A percentile compares a stretch with the other conserved stretches of the same genome.
Evolutionary conservation across 2,113 vertebrate species (phyloP).

Genomic region (Isurus oxyrinchus): DNA sequence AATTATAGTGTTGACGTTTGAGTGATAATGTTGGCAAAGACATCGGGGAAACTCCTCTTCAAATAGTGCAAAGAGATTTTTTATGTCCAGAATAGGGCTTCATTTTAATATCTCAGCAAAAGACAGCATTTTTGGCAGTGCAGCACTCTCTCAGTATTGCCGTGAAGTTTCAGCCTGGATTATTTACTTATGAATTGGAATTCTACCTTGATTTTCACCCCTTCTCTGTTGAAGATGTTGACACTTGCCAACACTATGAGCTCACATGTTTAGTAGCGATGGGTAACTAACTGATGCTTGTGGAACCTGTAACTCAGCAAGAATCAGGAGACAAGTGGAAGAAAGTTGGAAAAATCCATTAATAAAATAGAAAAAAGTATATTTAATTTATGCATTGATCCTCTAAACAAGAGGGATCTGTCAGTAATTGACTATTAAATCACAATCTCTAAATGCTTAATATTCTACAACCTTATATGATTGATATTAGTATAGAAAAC

Average conservation of each 20-base stretch:
- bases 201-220: not conserved
- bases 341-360: not conserved
- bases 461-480: not conserved
- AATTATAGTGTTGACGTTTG: not conserved
- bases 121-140: not conserved
- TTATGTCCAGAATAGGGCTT: not conserved
- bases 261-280: not conserved
- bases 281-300: not conserved
- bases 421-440: not conserved
- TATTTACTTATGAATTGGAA: not conserved
- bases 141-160: not conserved
- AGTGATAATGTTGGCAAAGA: not conserved
- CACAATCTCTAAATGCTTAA: not conserved
- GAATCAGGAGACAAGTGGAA: not conserved
- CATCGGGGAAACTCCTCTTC: not conserved
- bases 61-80: not conserved
- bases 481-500: not conserved
- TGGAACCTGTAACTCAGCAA: not conserved
- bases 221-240: not conserved
- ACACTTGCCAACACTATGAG: not conserved
- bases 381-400: not conserved
- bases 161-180: not conserved
- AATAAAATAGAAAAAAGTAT: not conserved
- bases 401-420: not conserved
- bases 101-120: not conserved